These are phyloP conservation scores for Lycorma delicatula DNA, from an alignment of 1,140 invertebrate genomes.

Conservation along the genomic window DNA sequence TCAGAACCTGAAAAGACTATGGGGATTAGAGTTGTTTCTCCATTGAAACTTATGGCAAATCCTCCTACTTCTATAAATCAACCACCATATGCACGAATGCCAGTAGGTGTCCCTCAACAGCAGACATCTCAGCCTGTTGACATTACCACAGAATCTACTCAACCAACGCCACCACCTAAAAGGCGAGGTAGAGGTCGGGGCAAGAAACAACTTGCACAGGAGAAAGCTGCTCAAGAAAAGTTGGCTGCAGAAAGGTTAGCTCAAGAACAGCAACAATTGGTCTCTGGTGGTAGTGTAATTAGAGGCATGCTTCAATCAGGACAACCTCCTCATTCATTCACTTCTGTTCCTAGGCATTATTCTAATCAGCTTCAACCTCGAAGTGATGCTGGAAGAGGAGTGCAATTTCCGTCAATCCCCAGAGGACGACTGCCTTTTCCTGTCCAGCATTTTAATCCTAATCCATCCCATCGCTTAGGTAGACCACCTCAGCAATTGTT, in stretches of 20 bases:
- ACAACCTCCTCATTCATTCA: constrained; percentile 35
- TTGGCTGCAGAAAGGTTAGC: not conserved
- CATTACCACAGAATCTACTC: not conserved
- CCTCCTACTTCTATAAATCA: constrained; percentile 13
- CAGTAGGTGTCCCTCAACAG: not conserved
- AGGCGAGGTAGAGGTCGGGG: constrained; percentile 45
- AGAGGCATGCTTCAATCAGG: constrained; percentile 36
- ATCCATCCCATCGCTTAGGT: not conserved
- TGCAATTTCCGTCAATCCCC: not conserved
- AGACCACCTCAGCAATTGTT: constrained; percentile 35
- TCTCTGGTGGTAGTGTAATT: constrained; percentile 15
- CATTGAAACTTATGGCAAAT: constrained; percentile 17
- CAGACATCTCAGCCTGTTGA: not conserved
- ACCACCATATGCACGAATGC: not conserved
- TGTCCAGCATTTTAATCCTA: not conserved
- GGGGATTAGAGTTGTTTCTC: constrained; percentile 15
- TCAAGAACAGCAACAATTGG: not conserved
- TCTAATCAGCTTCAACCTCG: constrained; percentile 20
- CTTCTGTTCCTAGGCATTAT: too few relatives aligned
- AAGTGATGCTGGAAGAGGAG: constrained; percentile 32
- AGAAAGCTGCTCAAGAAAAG: constrained; percentile 35
- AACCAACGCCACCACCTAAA: constrained; percentile 36
- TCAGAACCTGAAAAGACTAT: not conserved
- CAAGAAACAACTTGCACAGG: constrained; percentile 46
- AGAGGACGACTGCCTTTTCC: not conserved